Percentiles rank a stretch among this genome's conserved stretches.
These are phyloP conservation scores for Epirrhoe alternata DNA, from an alignment of 2,888 invertebrate species.

Conservation along the genomic window DNA sequence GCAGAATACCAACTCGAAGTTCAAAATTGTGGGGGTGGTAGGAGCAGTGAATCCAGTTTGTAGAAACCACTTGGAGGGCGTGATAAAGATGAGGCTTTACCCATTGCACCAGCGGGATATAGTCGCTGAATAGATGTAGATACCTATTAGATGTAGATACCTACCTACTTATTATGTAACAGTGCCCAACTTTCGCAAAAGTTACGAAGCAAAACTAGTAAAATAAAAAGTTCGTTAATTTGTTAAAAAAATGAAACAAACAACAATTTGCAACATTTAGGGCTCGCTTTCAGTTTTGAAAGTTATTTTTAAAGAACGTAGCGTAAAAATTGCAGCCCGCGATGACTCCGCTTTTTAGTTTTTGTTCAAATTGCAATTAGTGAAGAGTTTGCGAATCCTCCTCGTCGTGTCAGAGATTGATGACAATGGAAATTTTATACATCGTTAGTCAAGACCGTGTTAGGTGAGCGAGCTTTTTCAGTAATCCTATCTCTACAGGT, in stretches of 20 bases:
- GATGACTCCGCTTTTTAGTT: slow-evolving; percentile 82
- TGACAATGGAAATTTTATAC: slow-evolving; percentile 85
- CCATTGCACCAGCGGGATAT: too few relatives aligned
- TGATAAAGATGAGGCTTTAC: too few relatives aligned
- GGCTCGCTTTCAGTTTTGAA: slow-evolving; percentile 44
- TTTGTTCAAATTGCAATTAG: slow-evolving; percentile 85
- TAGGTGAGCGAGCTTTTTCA: slow-evolving; percentile 79
- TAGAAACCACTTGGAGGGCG: too few relatives aligned
- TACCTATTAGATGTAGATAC: too few relatives aligned
- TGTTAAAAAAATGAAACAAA: slow-evolving; percentile 30
- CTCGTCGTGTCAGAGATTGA: slow-evolving; percentile 83
- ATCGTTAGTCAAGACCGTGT: slow-evolving; percentile 82
- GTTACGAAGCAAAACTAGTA: background rate
- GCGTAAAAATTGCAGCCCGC: slow-evolving; percentile 75
- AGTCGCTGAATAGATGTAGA: too few relatives aligned
- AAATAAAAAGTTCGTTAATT: background rate
- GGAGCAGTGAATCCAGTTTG: too few relatives aligned
- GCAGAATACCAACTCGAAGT: too few relatives aligned
- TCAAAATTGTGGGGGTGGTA: too few relatives aligned
- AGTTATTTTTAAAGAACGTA: slow-evolving; percentile 69
- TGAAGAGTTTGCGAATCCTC: slow-evolving; percentile 83
- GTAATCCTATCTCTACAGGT: slow-evolving; percentile 74
- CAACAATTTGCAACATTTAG: slow-evolving; percentile 38
- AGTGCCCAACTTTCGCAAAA: background rate
- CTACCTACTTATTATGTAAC: background rate